Percentiles rank a stretch among this genome's conserved stretches.
Evolutionary conservation across 2,888 invertebrate species (phyloP).

Genomic region (Caenorhabditis sinica): DNA sequence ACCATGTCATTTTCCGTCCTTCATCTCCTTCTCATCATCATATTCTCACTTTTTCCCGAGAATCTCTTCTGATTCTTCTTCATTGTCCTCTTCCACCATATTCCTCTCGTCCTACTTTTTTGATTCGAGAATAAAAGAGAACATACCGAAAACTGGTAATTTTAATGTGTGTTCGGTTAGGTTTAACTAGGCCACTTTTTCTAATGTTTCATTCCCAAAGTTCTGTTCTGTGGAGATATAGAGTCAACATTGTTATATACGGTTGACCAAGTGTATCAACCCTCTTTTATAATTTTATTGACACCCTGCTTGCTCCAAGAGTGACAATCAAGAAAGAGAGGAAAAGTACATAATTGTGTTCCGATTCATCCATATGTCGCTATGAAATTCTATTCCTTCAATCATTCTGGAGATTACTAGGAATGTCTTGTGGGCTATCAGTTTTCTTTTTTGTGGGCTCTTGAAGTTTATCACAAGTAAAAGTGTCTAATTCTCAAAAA

Average conservation of each 20-base stretch:
- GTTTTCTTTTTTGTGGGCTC: not conserved
- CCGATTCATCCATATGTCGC: conserved; percentile 46
- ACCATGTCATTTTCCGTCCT: conserved; percentile 43
- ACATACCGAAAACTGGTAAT: conserved; percentile 39
- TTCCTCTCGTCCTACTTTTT: conserved; percentile 36
- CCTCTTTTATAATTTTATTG: conserved; percentile 38
- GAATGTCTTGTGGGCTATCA: not conserved
- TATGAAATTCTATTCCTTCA: conserved; percentile 46
- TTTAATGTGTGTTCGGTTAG: conserved; percentile 21
- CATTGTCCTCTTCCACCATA: not conserved
- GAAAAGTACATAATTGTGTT: conserved; percentile 47
- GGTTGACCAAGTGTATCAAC: conserved; percentile 1
- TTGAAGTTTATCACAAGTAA: not conserved
- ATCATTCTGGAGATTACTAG: not conserved
- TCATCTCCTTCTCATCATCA: conserved; percentile 25
- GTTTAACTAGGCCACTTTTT: no score
- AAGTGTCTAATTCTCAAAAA: no score
- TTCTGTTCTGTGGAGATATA: not conserved
- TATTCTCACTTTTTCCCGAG: conserved; percentile 21
- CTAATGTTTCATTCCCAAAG: no score
- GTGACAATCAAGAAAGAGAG: conserved; percentile 29
- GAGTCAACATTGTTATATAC: conserved; percentile 1
- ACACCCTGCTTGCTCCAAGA: conserved; percentile 42
- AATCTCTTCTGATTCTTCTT: conserved; percentile 7
- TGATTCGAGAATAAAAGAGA: conserved; percentile 12